Evolutionary conservation across 2,797 vertebrate genomes (phyloP).

Genomic region (Balearica regulorum): DNA sequence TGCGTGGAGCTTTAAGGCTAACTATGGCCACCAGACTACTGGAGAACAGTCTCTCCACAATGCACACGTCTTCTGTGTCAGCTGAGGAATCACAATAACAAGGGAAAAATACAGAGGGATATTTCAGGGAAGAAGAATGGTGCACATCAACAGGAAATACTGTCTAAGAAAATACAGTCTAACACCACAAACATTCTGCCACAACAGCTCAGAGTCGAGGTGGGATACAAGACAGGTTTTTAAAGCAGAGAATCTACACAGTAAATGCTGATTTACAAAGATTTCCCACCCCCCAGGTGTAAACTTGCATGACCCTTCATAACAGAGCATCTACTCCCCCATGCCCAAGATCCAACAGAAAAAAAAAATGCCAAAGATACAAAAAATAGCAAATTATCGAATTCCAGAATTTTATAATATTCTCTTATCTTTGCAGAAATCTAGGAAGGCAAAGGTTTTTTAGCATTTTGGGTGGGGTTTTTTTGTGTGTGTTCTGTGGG

Average conservation of each 20-base stretch:
- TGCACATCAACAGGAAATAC: background rate
- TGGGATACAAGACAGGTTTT: background rate
- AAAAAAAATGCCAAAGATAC: background rate
- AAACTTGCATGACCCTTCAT: background rate
- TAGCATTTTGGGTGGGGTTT: background rate
- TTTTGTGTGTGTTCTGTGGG: background rate
- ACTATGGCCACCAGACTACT: conserved; percentile 98
- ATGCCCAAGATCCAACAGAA: background rate
- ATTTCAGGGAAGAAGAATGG: conserved; percentile 1
- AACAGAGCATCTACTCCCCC: background rate
- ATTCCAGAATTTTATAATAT: background rate
- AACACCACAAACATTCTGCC: background rate
- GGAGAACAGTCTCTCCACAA: conserved; percentile 97
- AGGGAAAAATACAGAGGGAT: background rate
- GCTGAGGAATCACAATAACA: conserved; percentile 58
- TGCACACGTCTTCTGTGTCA: conserved; percentile 97
- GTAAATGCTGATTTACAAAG: background rate
- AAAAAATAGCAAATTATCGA: background rate
- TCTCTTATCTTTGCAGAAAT: background rate
- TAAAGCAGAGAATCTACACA: background rate
- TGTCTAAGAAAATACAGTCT: background rate
- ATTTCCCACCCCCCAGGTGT: fast-evolving
- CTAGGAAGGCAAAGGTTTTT: fast-evolving
- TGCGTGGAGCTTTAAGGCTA: conserved; percentile 96
- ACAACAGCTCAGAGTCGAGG: background rate